phyloP scores from a whole-genome alignment of 2,888 invertebrate species.

The Caenorhabditis imperialis region DNA sequence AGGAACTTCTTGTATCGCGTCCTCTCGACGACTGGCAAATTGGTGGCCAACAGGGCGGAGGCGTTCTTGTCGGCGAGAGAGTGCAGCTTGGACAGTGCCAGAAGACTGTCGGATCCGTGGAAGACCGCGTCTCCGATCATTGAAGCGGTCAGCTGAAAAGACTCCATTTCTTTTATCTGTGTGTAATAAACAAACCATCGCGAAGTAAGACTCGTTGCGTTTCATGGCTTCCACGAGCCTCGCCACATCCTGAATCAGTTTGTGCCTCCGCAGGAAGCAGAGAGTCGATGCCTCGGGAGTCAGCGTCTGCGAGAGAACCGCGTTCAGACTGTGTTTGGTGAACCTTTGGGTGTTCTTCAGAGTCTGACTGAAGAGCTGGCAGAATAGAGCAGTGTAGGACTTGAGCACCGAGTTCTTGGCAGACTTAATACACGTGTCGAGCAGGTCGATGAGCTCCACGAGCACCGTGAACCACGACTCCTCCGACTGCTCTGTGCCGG shows the following conservation, averaged over 20 bases:
- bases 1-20: slow-evolving; percentile 50
- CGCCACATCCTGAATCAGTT: slow-evolving; percentile 38
- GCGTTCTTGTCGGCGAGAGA: slow-evolving; percentile 47
- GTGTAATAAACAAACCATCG: slow-evolving; percentile 20
- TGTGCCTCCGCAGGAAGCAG: slow-evolving; percentile 35
- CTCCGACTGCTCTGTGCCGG: slow-evolving; percentile 23
- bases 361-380: slow-evolving; percentile 38
- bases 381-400: slow-evolving; percentile 30
- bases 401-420: slow-evolving; percentile 43
- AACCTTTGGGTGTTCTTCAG: slow-evolving; percentile 39
- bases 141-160: slow-evolving; percentile 40
- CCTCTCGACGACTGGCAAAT: slow-evolving; percentile 44
- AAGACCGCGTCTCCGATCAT: slow-evolving; percentile 50
- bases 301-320: slow-evolving; percentile 16
- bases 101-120: slow-evolving; percentile 33
- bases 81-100: slow-evolving; percentile 45
- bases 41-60: slow-evolving; percentile 39
- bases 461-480: slow-evolving; percentile 36
- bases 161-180: neutral
- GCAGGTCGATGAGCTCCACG: slow-evolving; percentile 14
- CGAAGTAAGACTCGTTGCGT: slow-evolving; percentile 39
- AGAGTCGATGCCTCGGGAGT: slow-evolving; percentile 6
- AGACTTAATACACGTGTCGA: slow-evolving; percentile 25
- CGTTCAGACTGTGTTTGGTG: slow-evolving; percentile 23
- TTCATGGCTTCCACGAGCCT: slow-evolving; percentile 46